Base-by-base conservation (phyloP, 2,888 invertebrate genomes). In the Arge pagana region DNA sequence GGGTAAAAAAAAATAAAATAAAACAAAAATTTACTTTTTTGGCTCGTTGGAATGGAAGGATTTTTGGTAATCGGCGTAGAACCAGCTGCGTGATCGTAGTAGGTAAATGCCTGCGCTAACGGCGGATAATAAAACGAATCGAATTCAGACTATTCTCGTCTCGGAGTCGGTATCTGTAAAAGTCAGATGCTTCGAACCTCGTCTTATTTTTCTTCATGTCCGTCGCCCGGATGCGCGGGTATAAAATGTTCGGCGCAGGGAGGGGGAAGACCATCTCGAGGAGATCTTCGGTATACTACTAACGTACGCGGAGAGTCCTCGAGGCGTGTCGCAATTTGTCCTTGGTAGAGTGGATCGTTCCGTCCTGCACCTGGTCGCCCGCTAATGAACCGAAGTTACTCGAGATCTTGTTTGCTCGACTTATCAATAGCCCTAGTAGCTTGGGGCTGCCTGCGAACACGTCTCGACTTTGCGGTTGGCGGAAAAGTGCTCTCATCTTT, bases 371-470 rank as follows among this genome's bases (percentile, higher is more conserved):
- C 66, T 68, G 67, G 65, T 60, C 57, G 56, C 54, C 60, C 63
- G 63, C 71, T 72, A 73, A 74, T 72, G 71, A 72, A 70, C 67
- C 56, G 61, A 66, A 63, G 59, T 69, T 65, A 66, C 65, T 64
- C 62, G 64, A 66, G 61, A 68, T 63, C 65, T 65, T 63, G 66
- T 67, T 63, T 64, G 56, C 60, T 62, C 56, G 37, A 45, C 64
- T 72, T 72, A 70, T 72, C 72, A 66, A 71, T 65, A 70, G 65
- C 61, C 60, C 59, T 61, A 60, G 66, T 63, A 60, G 60, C 33
- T 45, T 45, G 49, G 55, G 51, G 57, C 58, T 52, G 45, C 33
- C 42, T 28, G n/a, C n/a, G 42, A 42, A 42, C 42, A 18, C 23
- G 10, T 15, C 30, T 30, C 41, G 37, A 56, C 55, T 42, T 55